Percentiles rank a stretch among this genome's conserved stretches.
These are phyloP conservation scores for Umimayanthus chanpuru DNA, from an alignment of 92 coral and sea anemone species.

Conservation along the genomic window DNA sequence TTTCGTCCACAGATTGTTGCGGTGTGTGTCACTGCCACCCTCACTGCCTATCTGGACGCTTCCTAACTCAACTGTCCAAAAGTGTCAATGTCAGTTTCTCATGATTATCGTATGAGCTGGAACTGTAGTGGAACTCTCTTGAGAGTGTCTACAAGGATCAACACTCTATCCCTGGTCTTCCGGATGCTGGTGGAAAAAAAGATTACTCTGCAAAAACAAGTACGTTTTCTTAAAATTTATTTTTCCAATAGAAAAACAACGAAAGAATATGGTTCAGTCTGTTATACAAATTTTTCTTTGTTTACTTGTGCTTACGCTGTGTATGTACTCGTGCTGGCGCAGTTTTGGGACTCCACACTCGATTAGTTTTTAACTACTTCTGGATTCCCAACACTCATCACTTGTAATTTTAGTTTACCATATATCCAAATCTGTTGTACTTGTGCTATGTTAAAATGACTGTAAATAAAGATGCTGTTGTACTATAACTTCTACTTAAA, in stretches of 20 bases:
- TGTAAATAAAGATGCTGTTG: no score
- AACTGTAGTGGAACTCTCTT: conserved; percentile 27
- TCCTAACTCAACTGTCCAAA: background rate
- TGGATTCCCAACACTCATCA: no score
- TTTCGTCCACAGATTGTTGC: background rate
- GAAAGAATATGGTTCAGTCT: background rate
- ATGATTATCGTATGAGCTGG: conserved; percentile 12
- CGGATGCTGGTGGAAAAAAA: conserved; percentile 30
- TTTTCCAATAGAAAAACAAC: background rate
- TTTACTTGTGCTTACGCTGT: no score
- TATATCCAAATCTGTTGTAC: no score
- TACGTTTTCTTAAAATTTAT: background rate
- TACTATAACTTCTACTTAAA: no score
- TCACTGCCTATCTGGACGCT: background rate
- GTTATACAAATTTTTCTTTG: no score
- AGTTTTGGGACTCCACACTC: no score
- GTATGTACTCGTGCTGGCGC: no score
- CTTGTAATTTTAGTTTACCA: no score
- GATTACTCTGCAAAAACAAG: conserved; percentile 21
- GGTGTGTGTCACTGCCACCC: background rate
- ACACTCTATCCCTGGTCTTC: background rate
- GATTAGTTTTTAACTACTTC: no score
- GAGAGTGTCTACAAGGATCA: conserved; percentile 14
- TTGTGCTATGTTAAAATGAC: no score
- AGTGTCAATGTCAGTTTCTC: conserved; percentile 2